These are phyloP conservation scores for Salarias fasciatus DNA, from an alignment of 2,797 vertebrate species.

Conservation along the genomic window DNA sequence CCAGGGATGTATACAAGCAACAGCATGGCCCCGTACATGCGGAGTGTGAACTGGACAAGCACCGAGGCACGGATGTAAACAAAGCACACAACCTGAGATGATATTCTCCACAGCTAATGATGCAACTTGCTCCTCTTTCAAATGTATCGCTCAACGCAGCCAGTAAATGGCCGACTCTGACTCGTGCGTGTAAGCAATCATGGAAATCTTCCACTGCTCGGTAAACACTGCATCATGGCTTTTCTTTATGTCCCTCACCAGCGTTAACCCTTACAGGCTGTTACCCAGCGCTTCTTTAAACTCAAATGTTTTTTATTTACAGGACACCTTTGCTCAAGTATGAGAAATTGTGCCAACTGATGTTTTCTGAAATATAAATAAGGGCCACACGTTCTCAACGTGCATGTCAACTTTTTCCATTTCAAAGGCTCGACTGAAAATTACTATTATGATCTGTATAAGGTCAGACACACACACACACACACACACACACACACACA, in stretches of 20 bases:
- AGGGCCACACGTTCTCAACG: slow-evolving; percentile 43
- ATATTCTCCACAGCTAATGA: slow-evolving; percentile 63
- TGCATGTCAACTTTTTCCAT: slow-evolving; percentile 49
- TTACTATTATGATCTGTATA: slow-evolving; percentile 46
- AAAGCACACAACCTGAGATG: slow-evolving; percentile 48
- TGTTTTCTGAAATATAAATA: slow-evolving; percentile 67
- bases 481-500: slow-evolving; percentile 44
- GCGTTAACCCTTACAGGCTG: slow-evolving; percentile 39
- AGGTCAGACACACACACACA: slow-evolving; percentile 46
- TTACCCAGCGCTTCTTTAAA: slow-evolving; percentile 45
- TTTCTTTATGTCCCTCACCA: slow-evolving; percentile 23
- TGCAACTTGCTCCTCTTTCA: slow-evolving; percentile 49
- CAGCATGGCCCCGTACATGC: slow-evolving; percentile 63
- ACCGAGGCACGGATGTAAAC: slow-evolving; percentile 66
- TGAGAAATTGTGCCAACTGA: slow-evolving; percentile 17
- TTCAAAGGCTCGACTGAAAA: slow-evolving; percentile 51
- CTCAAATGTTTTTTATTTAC: no score
- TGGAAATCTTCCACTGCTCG: slow-evolving; percentile 25
- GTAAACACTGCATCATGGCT: slow-evolving; percentile 22
- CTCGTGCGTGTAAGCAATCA: neutral
- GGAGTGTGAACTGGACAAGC: slow-evolving; percentile 63
- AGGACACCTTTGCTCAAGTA: neutral
- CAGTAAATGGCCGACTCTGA: slow-evolving; percentile 29
- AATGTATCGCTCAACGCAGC: slow-evolving; percentile 26
- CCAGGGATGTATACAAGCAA: slow-evolving; percentile 73